phyloP scores from a whole-genome alignment of 1,140 invertebrate genomes.

The Berghia stephanieae region DNA sequence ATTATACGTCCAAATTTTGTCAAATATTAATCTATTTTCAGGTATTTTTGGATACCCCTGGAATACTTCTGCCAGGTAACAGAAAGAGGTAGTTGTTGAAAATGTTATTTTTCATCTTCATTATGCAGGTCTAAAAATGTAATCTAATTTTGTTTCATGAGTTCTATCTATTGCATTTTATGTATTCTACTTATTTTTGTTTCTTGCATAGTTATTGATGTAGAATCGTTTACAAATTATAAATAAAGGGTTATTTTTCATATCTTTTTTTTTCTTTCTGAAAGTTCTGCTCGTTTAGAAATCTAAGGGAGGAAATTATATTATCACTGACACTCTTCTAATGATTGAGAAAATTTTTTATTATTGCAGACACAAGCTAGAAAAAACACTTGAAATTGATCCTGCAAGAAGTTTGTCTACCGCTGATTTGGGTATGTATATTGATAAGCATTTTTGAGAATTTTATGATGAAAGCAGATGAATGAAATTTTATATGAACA shows the following conservation, averaged over 20 bases:
- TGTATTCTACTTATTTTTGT: not conserved
- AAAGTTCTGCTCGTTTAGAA: no score
- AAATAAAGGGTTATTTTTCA: not conserved
- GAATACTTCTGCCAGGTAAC: constrained; percentile 35
- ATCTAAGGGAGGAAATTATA: no score
- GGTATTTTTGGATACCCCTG: constrained; percentile 53
- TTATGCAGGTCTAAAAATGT: not conserved
- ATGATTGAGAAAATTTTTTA: no score
- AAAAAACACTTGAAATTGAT: constrained; percentile 39
- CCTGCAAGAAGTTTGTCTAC: constrained; percentile 40
- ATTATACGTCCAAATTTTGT: not conserved
- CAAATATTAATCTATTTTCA: not conserved
- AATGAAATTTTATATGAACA: no score
- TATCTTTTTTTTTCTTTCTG: not conserved
- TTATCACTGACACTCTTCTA: no score
- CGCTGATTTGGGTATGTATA: constrained; percentile 43
- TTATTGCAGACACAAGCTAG: constrained; percentile 45
- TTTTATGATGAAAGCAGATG: no score
- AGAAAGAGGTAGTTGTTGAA: constrained; percentile 38
- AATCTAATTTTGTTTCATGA: not conserved
- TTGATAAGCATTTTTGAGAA: not conserved
- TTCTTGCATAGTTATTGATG: not conserved
- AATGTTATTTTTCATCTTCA: not conserved
- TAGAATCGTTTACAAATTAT: no score
- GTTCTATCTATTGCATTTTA: not conserved